Conservation (phyloP, 2,797 vertebrate genomes). For the Simalia tracyae region DNA sequence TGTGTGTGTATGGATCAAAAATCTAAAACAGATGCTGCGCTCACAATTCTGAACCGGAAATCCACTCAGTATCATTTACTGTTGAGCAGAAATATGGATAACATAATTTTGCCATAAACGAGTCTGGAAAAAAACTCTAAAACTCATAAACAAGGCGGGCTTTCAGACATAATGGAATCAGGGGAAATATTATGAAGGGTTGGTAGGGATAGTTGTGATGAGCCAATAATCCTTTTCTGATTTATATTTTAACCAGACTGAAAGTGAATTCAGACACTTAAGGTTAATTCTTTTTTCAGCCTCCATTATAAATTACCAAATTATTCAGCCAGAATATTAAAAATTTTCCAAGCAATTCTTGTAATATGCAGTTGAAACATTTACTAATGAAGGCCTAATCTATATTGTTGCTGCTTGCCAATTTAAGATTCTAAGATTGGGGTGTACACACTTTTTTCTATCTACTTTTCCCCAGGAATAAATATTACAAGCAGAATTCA, state of each 20-base stretch:
- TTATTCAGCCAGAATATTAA: neutral
- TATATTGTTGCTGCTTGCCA: neutral
- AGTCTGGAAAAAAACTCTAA: conserved; percentile 52
- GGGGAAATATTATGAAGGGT: neutral
- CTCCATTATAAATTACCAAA: neutral
- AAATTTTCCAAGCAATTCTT: neutral
- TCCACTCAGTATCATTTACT: conserved; percentile 21
- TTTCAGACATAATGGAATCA: neutral
- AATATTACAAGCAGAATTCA: neutral
- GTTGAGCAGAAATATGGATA: conserved; percentile 29
- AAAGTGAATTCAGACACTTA: neutral
- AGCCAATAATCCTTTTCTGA: neutral
- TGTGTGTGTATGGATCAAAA: conserved; percentile 1
- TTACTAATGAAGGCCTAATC: neutral
- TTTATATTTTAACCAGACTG: neutral
- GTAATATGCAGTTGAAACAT: neutral
- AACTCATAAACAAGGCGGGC: conserved; percentile 49
- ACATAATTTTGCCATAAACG: conserved; percentile 58
- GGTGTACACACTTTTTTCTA: neutral
- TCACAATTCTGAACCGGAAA: conserved; percentile 26
- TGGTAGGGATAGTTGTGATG: neutral
- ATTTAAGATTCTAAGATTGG: neutral
- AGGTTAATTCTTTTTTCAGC: neutral
- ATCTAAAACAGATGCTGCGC: conserved; percentile 24
- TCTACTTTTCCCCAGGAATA: neutral